Percentiles rank a stretch among this genome's conserved stretches.
Conservation (phyloP, 1,140 invertebrate species). For the Hypothenemus hampei region DNA sequence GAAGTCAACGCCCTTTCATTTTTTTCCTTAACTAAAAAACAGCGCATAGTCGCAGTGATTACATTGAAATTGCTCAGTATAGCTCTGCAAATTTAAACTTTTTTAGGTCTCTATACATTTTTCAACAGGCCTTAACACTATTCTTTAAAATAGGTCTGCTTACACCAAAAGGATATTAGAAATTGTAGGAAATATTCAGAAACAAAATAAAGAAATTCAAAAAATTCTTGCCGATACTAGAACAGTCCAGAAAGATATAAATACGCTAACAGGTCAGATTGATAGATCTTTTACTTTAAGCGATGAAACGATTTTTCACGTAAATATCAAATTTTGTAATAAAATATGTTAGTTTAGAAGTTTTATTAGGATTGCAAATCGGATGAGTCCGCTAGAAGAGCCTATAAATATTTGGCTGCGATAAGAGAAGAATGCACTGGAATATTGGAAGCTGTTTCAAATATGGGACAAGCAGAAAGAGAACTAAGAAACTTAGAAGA, state of each 20-base stretch:
- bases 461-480: constrained; percentile 75
- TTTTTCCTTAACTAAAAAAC: too few species aligned
- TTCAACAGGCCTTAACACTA: too few species aligned
- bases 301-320: constrained; percentile 84
- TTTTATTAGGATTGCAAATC: constrained; percentile 90
- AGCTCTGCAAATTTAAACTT: too few species aligned
- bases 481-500: constrained; percentile 89
- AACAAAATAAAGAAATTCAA: constrained; percentile 88
- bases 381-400: constrained; percentile 79
- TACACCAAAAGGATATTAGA: constrained; percentile 90
- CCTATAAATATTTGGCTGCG: constrained; percentile 81
- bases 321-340: constrained; percentile 42
- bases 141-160: constrained; percentile 68
- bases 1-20: too few species aligned
- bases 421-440: constrained; percentile 81
- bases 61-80: too few species aligned
- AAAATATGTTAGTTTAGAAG: constrained; percentile 24
- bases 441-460: constrained; percentile 75
- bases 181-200: constrained; percentile 90
- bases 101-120: too few species aligned
- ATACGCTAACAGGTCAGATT: constrained; percentile 78
- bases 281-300: constrained; percentile 89
- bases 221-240: constrained; percentile 85
- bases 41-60: too few species aligned
- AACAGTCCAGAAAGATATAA: constrained; percentile 89